Conservation (phyloP, 2,113 vertebrate genomes). For the Tragelaphus imberbis region DNA sequence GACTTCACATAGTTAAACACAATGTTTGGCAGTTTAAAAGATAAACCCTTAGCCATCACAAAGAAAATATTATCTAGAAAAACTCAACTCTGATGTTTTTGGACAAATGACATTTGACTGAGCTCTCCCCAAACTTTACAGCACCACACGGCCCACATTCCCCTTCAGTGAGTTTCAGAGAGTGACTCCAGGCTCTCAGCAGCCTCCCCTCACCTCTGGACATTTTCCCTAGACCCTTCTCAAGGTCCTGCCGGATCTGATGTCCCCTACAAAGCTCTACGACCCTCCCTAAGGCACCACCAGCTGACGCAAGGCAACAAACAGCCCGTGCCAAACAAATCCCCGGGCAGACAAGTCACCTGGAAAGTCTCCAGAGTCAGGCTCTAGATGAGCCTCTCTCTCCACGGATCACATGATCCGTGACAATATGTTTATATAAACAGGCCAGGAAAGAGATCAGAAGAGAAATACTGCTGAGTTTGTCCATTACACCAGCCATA, state of each 20-base stretch:
- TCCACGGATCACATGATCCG: not conserved
- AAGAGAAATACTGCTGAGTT: not conserved
- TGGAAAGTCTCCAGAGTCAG: not conserved
- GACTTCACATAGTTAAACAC: not conserved
- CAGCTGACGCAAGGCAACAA: not conserved
- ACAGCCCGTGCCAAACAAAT: accelerated
- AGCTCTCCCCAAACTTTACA: not conserved
- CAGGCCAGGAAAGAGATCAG: not conserved
- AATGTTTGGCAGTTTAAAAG: not conserved
- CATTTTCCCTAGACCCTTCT: not conserved
- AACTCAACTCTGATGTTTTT: not conserved
- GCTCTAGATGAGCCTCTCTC: not conserved
- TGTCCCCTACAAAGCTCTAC: not conserved
- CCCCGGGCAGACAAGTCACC: not conserved
- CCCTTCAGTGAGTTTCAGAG: not conserved
- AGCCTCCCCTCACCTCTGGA: not conserved
- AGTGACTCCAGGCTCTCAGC: not conserved
- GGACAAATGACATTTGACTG: not conserved
- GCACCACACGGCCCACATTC: not conserved
- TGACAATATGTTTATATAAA: not conserved
- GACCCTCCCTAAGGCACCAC: not conserved
- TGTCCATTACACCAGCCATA: not conserved
- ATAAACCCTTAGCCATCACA: not conserved
- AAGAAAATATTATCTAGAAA: not conserved
- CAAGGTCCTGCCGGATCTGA: not conserved